Base-by-base conservation (phyloP, 2,888 invertebrate genomes). In the Clanis bilineata region DNA sequence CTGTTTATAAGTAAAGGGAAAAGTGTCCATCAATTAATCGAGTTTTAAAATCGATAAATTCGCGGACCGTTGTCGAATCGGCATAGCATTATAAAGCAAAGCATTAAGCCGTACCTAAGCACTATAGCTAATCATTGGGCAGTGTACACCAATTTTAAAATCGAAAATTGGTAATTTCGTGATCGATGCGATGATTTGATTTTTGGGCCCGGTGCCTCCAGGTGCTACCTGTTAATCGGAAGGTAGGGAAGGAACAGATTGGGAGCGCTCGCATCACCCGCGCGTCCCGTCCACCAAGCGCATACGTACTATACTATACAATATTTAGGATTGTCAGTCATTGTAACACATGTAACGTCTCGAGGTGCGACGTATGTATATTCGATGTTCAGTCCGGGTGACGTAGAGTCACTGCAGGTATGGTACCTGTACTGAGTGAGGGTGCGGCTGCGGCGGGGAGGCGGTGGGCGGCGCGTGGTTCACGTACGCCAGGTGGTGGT, bases 391-490 rank as follows among this genome's bases (percentile, higher is more conserved):
- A 28, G 21, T 43, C 18, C 18, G 39, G 18, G 36, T n/a, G 21
- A 32, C 23, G 21, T 38, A 15, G 15, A 28, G 18, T 57, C 57
- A 57, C 22, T 44, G 28, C 32, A 36, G 57, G 60, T 57, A 38
- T 23, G 41, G 57, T 68, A 83, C 85, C 81, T 86, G 88, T 63
- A 86, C 68, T 38, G 76, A 80, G 74, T 87, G 88, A 0, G 84
- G 87, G 71, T 88, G 88, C 44, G 74, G 77, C 68, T 89, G 90
- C 64, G 88, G 89, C 72, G 88, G 87, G 63, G 83, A 82, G 68
- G 86, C 85, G 76, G 89, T 85, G 76, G 87, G 88, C 63, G 89
- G 89, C 82, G 88, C 88, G 77, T 87, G 88, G 85, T 90, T 90
- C 74, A 90, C 86, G 81, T 90, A 90, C 62, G 88, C 81, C 76